Percentiles rank a stretch among this genome's conserved stretches.
phyloP scores from a whole-genome alignment of 2,888 invertebrate genomes.

The Dendrolimus pini region DNA sequence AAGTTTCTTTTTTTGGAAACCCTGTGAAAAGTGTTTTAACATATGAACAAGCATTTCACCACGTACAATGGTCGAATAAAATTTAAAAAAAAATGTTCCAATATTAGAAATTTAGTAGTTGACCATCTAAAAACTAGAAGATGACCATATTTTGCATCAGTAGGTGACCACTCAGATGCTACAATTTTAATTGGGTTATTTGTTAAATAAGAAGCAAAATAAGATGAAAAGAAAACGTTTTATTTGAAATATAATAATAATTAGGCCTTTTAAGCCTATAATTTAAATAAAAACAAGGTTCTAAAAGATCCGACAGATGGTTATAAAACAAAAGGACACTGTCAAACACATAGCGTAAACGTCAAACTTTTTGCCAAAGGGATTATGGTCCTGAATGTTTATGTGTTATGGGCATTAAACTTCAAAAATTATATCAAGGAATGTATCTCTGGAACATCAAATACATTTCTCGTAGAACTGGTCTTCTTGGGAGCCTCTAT shows the following conservation, averaged over 20 bases:
- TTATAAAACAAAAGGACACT: slow-evolving; percentile 2
- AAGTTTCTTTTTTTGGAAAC: slow-evolving; percentile 7
- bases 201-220: slow-evolving; percentile 12
- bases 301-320: slow-evolving; percentile 5
- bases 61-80: slow-evolving; percentile 10
- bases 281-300: slow-evolving; percentile 1
- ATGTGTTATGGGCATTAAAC: too few relatives aligned
- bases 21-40: slow-evolving; percentile 6
- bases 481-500: slow-evolving; percentile 13
- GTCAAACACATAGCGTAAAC: too few relatives aligned
- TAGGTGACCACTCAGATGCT: slow-evolving; percentile 12
- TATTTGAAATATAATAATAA: slow-evolving; percentile 8
- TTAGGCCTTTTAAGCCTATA: too few relatives aligned
- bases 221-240: slow-evolving; percentile 7
- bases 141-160: slow-evolving; percentile 14
- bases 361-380: too few relatives aligned
- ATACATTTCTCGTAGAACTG: slow-evolving; percentile 14
- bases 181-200: slow-evolving; percentile 13
- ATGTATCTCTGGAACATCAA: slow-evolving; percentile 12
- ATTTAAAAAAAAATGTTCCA: slow-evolving; percentile 9
- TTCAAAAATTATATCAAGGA: too few relatives aligned
- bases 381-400: too few relatives aligned
- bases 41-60: slow-evolving; percentile 7
- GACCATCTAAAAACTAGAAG: slow-evolving; percentile 14
- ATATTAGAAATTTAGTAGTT: slow-evolving; percentile 14